Percentiles rank a stretch among this genome's conserved stretches.
These are phyloP conservation scores for Erebia ligea DNA, from an alignment of 2,888 invertebrate species.

Conservation along the genomic window DNA sequence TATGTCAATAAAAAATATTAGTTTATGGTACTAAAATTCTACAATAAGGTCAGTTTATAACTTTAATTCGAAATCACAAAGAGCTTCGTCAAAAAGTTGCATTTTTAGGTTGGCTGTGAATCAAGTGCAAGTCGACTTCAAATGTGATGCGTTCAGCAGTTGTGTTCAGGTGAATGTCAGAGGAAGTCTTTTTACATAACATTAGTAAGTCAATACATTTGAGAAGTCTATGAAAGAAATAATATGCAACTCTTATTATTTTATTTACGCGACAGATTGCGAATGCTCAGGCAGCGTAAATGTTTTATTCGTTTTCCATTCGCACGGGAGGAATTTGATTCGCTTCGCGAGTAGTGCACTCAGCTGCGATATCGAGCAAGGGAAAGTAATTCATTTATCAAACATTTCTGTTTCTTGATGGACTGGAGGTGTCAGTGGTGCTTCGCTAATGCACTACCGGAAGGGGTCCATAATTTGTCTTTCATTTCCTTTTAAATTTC, in stretches of 20 bases:
- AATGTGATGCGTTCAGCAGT: too few relatives aligned
- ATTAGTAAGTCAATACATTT: conserved; percentile 18
- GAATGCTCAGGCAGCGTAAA: conserved; percentile 36
- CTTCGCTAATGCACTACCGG: conserved; percentile 40
- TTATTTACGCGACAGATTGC: conserved; percentile 27
- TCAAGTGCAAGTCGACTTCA: too few relatives aligned
- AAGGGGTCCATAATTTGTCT: conserved; percentile 19
- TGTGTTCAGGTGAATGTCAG: too few relatives aligned
- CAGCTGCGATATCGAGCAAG: conserved; percentile 39
- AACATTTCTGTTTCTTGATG: conserved; percentile 49
- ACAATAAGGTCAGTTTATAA: too few relatives aligned
- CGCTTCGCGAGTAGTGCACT: conserved; percentile 43
- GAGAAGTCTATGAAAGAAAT: conserved; percentile 24
- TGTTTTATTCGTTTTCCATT: conserved; percentile 46
- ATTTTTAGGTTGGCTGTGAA: not conserved
- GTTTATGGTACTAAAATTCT: too few relatives aligned
- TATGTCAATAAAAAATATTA: too few relatives aligned
- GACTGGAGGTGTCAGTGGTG: conserved; percentile 55
- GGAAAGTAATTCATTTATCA: conserved; percentile 62
- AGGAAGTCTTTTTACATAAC: not conserved
- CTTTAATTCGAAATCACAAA: not conserved
- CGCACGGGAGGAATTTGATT: conserved; percentile 53
- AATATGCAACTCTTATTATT: conserved; percentile 1
- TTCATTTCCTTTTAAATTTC: conserved; percentile 11
- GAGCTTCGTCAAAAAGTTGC: not conserved